Evolutionary conservation across 2,113 vertebrate species (phyloP), one percentile per base, ranked within the genome.

Genomic region (Gadus macrocephalus): DNA sequence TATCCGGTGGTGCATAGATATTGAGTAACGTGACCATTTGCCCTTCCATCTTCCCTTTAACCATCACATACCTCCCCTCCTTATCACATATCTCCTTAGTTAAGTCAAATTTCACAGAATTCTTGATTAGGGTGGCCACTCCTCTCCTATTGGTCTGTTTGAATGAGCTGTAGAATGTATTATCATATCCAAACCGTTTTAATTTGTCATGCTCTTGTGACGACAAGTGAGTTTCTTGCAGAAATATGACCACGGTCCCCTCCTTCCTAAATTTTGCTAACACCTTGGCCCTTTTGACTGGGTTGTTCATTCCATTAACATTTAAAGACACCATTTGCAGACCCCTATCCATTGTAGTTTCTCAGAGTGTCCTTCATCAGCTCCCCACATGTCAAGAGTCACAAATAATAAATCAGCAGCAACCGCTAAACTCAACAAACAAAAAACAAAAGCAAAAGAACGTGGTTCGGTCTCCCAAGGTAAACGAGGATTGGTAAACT

Each of bases 221-320:
- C 17, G 64, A 65, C 15, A 65, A 25, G 22, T 25, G 22, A 25
- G 22, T 25, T 25, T 25, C 22, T 25, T 25, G 22, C 22, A 25
- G 22, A 60, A 60, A 60, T 6, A 15, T 60, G 2, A 38, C 22
- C 9, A 17, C 28, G 35, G 9, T 8, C 25, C 15, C 53, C 15
- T 67, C 15, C 17, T 67, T 53, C 28, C 31, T 53, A 20, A 67
- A 22, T 67, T 55, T 67, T 14, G 49, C 15, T 25, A 67, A 31
- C 5, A 53, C 66, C 42, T 60, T 60, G 6, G 14, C 58, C 17
- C 58, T 60, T 60, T 60, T 60, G 11, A 16, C 58, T 60, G 11
- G 11, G 17, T 60, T 60, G 53, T 55, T 55, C 22, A 25, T 25
- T 25, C 22, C 22, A 25, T 25, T 25, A 25, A 25, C 22, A 25